Evolutionary conservation across 2,113 vertebrate species (phyloP), one percentile per base, ranked within the genome.

Genomic region (Odocoileus hemionus): DNA sequence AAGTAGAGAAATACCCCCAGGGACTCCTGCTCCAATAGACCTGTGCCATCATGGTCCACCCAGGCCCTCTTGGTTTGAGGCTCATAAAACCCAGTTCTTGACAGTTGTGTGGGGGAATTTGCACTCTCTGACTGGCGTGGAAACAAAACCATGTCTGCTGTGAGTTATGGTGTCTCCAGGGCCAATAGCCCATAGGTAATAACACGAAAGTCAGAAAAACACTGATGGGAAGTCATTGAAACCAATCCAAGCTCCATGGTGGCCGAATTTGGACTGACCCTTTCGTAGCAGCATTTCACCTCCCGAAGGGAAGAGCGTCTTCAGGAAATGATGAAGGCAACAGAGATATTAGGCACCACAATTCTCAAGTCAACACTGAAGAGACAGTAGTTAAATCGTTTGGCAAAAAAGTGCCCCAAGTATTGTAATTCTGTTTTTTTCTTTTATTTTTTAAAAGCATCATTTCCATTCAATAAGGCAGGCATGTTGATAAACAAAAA

Each of bases 391-490:
- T 94, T 96, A 55, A 97, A 61, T 88, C 50, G 94, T 76, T 84
- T 79, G 95, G 96, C 55, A 92, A 58, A 96, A 82, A 92, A 79
- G 97, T 83, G 45, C 47, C 82, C 90, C 86, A 3, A 76, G 52
- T 97, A 97, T 95, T 83, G 83, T 87, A 97, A 98, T 82, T 78
- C 64, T 92, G 85, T 96, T 96, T 78, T 47, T 96, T 84, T 36
- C 21, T 47, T 89, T 87, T 17, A 19, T 78, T 74, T 86, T 87
- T 80, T 52, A 21, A 64, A 86, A 88, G 25, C 64, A 95, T 95
- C 36, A 30, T 57, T 94, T 87, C 86, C 92, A 96, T 88, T 95
- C 30, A 39, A 60, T 39, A 92, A 96, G 74, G 26, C 45, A 76
- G 55, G 26, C 2, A 0, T 78, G 76, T 19, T 89, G 55, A 94